Base-by-base conservation (phyloP, 1,140 invertebrate genomes). In the Psilanteris sp. region DNA sequence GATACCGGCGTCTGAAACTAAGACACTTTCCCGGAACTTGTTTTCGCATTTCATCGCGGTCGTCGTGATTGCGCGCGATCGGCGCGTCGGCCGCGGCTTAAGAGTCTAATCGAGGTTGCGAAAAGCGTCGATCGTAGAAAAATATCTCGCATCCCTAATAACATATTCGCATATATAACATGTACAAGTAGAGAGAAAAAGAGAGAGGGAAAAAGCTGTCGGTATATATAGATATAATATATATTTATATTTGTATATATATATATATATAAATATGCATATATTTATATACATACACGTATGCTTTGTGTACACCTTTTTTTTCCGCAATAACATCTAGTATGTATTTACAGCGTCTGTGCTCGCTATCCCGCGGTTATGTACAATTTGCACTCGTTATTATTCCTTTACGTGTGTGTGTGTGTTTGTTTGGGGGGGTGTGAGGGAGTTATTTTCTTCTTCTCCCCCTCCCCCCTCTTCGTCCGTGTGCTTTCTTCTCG, bases 261-360 rank as follows among this genome's bases (percentile, higher is more conserved):
- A 2, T 20, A 5, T 20, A 5, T 20, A 5, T 20, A 3, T 20
- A n/a, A n/a, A 20, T 20, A 5, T 20, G 18, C 5, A 5, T 67
- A 34, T 59, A 62, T 71, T 41, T 71, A 64, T 59, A 7, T 29
- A 29, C 27, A 29, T 29, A 29, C 27, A 29, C 27, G 3, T 29
- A 26, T 62, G 52, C 24, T 37, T 18, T 62, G 67, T 66, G 62
- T 54, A 41, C 26, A 52, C n/a, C n/a, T n/a, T n/a, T 34, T 43
- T 36, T 37, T 44, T 36, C 8, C 41, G 32, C 46, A 36, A 72
- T 54, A 62, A 62, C 24, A 66, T 80, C 27, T 74, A 27, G 68
- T 79, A 82, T 81, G 50, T 86, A 86, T 86, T 79, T 85, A 85
- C 18, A 20, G 18, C 18, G 18, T 20, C 18, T 20, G 18, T 20